Percentiles rank a stretch among this genome's conserved stretches.
These are phyloP conservation scores for Drosophila algonquin DNA, from an alignment of 2,888 invertebrate species.

Conservation along the genomic window DNA sequence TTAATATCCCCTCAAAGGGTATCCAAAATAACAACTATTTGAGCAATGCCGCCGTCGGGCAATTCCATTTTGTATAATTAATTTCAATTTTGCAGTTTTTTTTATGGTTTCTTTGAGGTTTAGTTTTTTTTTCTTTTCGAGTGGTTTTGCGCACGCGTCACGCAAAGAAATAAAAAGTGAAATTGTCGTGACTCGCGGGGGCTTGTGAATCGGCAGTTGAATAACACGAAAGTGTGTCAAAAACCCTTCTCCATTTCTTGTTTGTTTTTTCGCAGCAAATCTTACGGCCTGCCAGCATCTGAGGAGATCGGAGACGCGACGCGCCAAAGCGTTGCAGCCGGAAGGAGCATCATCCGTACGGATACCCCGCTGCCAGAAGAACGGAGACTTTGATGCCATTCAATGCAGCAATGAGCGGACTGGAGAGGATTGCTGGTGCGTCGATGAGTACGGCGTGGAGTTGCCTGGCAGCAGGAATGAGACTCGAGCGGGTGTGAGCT, in stretches of 20 bases:
- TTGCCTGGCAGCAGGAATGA: conserved; percentile 88
- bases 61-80: conserved; percentile 53
- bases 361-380: conserved; percentile 89
- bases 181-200: conserved; percentile 53
- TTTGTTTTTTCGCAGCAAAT: conserved; percentile 64
- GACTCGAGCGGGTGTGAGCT: conserved; percentile 72
- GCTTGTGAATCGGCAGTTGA: conserved; percentile 58
- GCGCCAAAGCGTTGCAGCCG: conserved; percentile 85
- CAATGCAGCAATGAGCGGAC: conserved; percentile 90
- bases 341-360: conserved; percentile 82
- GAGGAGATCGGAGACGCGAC: conserved; percentile 86
- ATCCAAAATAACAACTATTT: conserved; percentile 30
- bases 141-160: conserved; percentile 55
- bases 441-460: conserved; percentile 91
- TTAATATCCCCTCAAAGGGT: background rate
- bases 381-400: conserved; percentile 90
- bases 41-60: conserved; percentile 42
- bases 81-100: conserved; percentile 50
- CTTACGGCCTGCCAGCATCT: conserved; percentile 88
- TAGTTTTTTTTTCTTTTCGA: conserved; percentile 21
- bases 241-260: conserved; percentile 6
- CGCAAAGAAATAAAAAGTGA: conserved; percentile 76
- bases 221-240: conserved; percentile 69
- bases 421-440: conserved; percentile 91
- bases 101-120: conserved; percentile 21